phyloP scores from a whole-genome alignment of 2,888 invertebrate genomes.

The Melinaea marsaeus region DNA sequence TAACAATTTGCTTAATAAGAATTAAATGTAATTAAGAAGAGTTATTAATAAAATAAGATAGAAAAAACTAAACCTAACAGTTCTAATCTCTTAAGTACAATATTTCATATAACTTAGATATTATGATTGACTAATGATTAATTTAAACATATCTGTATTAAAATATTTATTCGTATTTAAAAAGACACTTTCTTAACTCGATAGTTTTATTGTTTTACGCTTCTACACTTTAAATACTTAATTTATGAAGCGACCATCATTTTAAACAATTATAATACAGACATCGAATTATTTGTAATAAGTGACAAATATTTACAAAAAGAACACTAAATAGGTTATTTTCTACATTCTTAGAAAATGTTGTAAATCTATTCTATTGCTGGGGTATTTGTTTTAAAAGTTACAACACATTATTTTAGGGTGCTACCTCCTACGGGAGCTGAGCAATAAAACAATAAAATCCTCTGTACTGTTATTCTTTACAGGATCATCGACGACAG shows the following conservation, averaged over 20 bases:
- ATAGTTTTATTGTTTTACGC: background rate
- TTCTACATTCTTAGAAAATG: slow-evolving; percentile 55
- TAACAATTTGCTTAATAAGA: no score
- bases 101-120: no score
- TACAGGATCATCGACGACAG: slow-evolving; percentile 58
- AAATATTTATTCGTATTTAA: no score
- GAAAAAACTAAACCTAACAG: no score
- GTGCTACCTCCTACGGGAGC: slow-evolving; percentile 71
- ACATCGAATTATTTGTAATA: slow-evolving; percentile 30
- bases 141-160: no score
- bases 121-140: no score
- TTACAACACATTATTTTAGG: slow-evolving; percentile 61
- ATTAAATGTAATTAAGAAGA: no score
- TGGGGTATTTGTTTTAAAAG: slow-evolving; percentile 47
- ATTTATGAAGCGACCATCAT: slow-evolving; percentile 1
- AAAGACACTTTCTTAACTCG: background rate
- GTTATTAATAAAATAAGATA: no score
- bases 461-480: slow-evolving; percentile 63
- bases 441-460: slow-evolving; percentile 71
- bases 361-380: slow-evolving; percentile 75
- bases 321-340: slow-evolving; percentile 20
- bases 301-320: slow-evolving; percentile 28
- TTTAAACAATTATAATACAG: slow-evolving; percentile 18
- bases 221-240: background rate
- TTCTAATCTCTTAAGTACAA: no score